Evolutionary conservation across 64 coral and sea anemone genomes (phyloP), one percentile per base, ranked within the genome.

Genomic region (Astreopora myriophthalma): DNA sequence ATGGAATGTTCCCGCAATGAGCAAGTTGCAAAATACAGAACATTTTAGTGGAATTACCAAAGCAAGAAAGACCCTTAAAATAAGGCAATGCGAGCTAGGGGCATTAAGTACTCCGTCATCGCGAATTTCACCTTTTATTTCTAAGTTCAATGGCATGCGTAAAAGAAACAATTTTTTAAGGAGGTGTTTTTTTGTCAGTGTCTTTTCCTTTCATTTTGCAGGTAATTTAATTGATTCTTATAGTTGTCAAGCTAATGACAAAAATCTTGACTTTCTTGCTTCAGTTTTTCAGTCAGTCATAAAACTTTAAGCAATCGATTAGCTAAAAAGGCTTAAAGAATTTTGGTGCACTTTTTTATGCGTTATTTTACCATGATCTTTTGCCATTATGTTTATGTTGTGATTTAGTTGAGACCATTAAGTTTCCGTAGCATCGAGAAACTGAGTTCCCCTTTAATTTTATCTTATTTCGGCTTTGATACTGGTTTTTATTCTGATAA

Each of bases 401-500:
- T 39, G 57, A 80, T 37, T 26, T 63, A 64, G 17, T 79, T 30
- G 26, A 55, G 48, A 32, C 79, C 28, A 38, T 23, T 6, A 19
- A 64, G 6, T 23, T 83, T 38, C 9, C 9, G 22, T 14, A 24
- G 19, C 4, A 22, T 16, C 17, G 34, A 64, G 34, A 2, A 35
- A 22, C 26, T 83, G 33, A 32, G n/a, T n/a, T n/a, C n/a, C n/a
- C n/a, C 2, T 60, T 36, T 24, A 27, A 64, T 83, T 65, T 83
- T 83, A 83, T 83, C 79, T 66, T 29, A 65, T 26, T 65, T 61
- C 70, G 70, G 29, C 48, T 9, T 16, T 80, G 76, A 80, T 80
- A 31, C 76, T 80, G 76, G 79, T 83, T 83, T 63, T 19, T 10
- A 64, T 83, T 83, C 19, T 64, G 79, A 58, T 83, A 37, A 83